Base-by-base conservation (phyloP, 2,888 invertebrate species). In the Trichogramma evanescens region DNA sequence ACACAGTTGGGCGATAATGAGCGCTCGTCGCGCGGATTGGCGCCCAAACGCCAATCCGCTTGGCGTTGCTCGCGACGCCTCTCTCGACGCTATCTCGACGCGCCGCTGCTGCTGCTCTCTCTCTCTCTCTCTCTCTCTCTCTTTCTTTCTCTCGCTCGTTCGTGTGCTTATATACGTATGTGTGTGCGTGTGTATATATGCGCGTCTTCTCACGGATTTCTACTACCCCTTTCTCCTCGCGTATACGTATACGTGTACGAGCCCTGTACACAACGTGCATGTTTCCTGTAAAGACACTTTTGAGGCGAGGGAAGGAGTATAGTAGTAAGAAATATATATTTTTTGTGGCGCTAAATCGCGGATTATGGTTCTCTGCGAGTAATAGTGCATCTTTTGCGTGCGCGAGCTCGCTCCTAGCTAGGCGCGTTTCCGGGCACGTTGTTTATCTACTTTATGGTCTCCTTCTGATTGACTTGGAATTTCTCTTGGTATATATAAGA, bases 21-120 rank as follows among this genome's bases (percentile, higher is more conserved):
- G 74, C 70, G 69, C 71, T 71, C 74, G 71, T 72, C 73, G 69
- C 70, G 69, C 73, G 72, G 76, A 77, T 77, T 78, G 79, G 78
- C 76, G 77, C 70, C 70, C 72, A 70, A 72, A 72, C 79, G 78
- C 79, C 78, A 79, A 78, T 75, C 77, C 74, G 71, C 70, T 73
- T 73, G 77, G 78, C 77, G 77, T 75, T 75, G 74, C 68, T 73
- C 73, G 71, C 77, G 78, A 79, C 76, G 75, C 77, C 78, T 81
- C 81, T 81, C 78, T 79, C 80, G 80, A 80, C 77, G 73, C 73
- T 71, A 68, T 64, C 67, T 64, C 66, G 52, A 50, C 61, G 49
- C 50, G 44, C 50, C 61, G 45, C 49, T 52, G 44, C 26, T 49
- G 41, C 58, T 13, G 57, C 55, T n/a, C 43, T 43, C 58, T 13